These are phyloP conservation scores for Brachionus asplanchnoidis DNA, from an alignment of 1,140 invertebrate genomes.

Conservation along the genomic window DNA sequence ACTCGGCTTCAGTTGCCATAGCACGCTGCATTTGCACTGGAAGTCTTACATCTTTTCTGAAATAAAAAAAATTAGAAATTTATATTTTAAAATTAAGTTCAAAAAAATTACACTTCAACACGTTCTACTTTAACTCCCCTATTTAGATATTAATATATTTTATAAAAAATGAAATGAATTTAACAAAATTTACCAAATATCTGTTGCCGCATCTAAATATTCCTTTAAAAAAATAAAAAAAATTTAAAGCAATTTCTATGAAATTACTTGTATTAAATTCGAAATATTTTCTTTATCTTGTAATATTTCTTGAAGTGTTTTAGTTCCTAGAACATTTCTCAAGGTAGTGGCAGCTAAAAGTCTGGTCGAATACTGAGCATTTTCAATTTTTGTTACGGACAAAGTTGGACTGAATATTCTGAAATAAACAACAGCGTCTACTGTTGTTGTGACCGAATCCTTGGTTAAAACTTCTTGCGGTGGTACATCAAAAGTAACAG, in stretches of 20 bases:
- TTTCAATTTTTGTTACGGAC: slow-evolving; percentile 42
- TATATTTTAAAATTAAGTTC: not conserved
- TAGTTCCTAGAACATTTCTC: slow-evolving; percentile 42
- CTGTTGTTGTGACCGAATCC: slow-evolving; percentile 43
- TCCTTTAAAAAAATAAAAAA: not conserved
- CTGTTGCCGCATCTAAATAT: slow-evolving; percentile 34
- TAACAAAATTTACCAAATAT: slow-evolving; percentile 7
- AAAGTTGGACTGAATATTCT: slow-evolving; percentile 27
- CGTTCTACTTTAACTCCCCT: slow-evolving; percentile 37
- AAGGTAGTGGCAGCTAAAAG: slow-evolving; percentile 43
- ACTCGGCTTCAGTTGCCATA: slow-evolving; percentile 53
- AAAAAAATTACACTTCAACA: slow-evolving; percentile 32
- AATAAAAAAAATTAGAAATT: not conserved
- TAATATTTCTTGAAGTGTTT: slow-evolving; percentile 42
- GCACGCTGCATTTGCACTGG: slow-evolving; percentile 50
- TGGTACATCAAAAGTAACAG: slow-evolving; percentile 43
- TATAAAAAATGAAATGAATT: not conserved
- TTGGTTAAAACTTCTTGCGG: slow-evolving; percentile 44
- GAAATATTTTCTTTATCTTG: slow-evolving; percentile 41
- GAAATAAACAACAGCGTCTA: slow-evolving; percentile 18
- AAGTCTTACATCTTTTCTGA: slow-evolving; percentile 45
- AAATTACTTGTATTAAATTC: not conserved
- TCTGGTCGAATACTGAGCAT: slow-evolving; percentile 42
- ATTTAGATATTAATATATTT: not conserved
- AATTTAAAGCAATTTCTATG: not conserved